Conservation (phyloP, 2,113 vertebrate species). For the Crotalus helleri region DNA sequence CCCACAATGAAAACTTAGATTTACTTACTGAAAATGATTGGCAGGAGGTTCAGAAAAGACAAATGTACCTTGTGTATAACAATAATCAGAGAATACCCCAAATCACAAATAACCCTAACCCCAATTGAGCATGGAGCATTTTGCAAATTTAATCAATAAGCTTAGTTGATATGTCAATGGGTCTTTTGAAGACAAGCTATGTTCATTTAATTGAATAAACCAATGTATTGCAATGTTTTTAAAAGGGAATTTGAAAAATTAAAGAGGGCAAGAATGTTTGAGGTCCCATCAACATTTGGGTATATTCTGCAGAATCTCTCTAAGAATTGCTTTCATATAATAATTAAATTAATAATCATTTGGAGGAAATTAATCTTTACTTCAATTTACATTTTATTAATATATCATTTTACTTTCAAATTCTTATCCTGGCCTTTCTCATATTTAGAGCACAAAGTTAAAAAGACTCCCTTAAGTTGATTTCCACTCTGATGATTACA, state of each 20-base stretch:
- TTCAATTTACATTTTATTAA: not conserved
- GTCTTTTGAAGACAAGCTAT: not conserved
- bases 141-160: not conserved
- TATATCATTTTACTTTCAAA: not conserved
- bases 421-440: not conserved
- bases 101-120: not conserved
- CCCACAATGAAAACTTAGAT: not conserved
- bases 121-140: not conserved
- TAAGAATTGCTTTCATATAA: not conserved
- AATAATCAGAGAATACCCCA: not conserved
- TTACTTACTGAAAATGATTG: not conserved
- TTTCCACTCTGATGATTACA: not conserved
- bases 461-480: not conserved
- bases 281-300: not conserved
- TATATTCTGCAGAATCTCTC: not conserved
- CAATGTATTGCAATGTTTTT: not conserved
- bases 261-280: not conserved
- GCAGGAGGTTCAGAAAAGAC: not conserved
- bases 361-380: not conserved
- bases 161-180: not conserved
- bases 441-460: not conserved
- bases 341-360: not conserved
- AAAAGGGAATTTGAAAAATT: not conserved
- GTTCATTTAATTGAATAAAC: not conserved
- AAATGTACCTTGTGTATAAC: not conserved